These are phyloP conservation scores for Taeniopygia guttata DNA, from an alignment of 2,797 vertebrate species.

Conservation along the genomic window DNA sequence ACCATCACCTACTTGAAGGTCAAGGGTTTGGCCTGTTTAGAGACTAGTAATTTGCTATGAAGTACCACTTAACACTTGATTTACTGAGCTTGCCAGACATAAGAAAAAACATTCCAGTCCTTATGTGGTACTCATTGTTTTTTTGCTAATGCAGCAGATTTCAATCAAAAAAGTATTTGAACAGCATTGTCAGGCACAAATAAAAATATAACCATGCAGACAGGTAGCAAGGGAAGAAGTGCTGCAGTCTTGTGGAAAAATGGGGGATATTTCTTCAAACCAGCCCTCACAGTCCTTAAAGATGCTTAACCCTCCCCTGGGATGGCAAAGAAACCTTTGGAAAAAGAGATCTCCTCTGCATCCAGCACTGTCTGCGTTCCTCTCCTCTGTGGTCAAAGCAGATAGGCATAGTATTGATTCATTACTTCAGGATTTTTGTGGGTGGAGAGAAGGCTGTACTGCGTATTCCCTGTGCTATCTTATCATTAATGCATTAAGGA, in stretches of 20 bases:
- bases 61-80: background rate
- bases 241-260: background rate
- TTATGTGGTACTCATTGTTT: fast-evolving
- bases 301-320: background rate
- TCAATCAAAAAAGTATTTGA: background rate
- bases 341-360: background rate
- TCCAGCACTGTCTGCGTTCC: background rate
- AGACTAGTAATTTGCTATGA: background rate
- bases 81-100: background rate
- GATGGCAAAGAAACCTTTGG: background rate
- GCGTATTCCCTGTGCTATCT: constrained; percentile 59
- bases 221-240: background rate
- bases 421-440: constrained; percentile 1
- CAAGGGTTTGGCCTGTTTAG: background rate
- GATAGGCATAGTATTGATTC: constrained; percentile 68
- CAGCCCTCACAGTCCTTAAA: background rate
- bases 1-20: background rate
- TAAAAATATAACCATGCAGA: background rate
- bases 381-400: background rate
- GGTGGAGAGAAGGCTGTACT: background rate
- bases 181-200: background rate
- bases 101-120: background rate
- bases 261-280: background rate
- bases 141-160: background rate
- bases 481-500: constrained; percentile 79